Evolutionary conservation across 2,888 invertebrate genomes (phyloP), one percentile per base, ranked within the genome.

Genomic region (Scaptomyza flava): DNA sequence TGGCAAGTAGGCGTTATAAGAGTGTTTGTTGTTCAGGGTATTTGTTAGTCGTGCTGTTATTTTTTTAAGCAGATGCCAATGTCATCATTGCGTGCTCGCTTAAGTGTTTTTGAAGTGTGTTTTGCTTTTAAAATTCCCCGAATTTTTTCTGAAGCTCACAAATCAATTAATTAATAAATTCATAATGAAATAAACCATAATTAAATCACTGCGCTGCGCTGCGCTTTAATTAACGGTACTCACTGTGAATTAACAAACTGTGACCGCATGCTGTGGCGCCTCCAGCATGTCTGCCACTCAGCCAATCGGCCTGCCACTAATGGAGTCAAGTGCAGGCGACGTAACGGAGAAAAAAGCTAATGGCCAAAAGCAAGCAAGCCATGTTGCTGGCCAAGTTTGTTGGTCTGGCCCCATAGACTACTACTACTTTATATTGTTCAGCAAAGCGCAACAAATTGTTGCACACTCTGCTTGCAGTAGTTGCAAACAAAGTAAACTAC

Each of bases 381-480:
- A 31, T 31, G 12, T 30, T 43, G 30, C 43, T 30, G 48, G 23
- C 43, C 48, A 42, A 27, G 33, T 36, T 36, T 51, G 36, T 33
- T 8, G 14, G 12, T 6, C 48, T 48, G 17, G 8, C 36, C 6
- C 8, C 31, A 43, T 48, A 14, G n/a, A 20, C 51, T 7, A 14
- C 27, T 23, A 23, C 23, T 23, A 34, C 4, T 11, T 4, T 17
- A 30, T 31, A 31, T 62, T 86, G 87, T 71, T 66, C 86, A 87
- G 59, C 77, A 62, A 67, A 74, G 84, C 89, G 88, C 88, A 84
- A 84, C 84, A 81, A 84, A 75, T 89, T 89, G 86, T 76, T 87
- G 87, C 89, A 80, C 61, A 80, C 61, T 58, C 69, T 3, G 36
- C 57, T 38, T 46, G 72, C 58, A 50, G 42, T 12, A 51, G 71